Base-by-base conservation (phyloP, 2,888 invertebrate genomes). In the Anodontia alba region DNA sequence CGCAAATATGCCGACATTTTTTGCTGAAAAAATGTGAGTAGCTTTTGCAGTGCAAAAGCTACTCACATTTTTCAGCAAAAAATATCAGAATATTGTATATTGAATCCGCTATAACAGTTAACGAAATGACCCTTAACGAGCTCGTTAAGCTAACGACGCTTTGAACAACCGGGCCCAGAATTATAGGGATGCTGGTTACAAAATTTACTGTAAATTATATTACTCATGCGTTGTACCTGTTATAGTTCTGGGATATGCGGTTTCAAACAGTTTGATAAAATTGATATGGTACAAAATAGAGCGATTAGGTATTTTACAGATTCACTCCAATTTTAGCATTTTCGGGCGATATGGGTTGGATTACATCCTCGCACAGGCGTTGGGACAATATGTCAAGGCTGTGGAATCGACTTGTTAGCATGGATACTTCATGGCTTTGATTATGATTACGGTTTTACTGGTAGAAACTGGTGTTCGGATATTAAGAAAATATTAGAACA, bases 271-370 rank as follows among this genome's bases (percentile, higher is more conserved):
- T 76, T 43, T 49, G 67, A 76, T 17, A 36, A 26, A 26, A 66
- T 79, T n/a, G 78, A 82, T n/a, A 72, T 70, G 29, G 62, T 82
- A 29, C 78, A 82, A 43, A 67, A 82, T 42, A 29, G 79, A 12
- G 82, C 80, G 1, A 43, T 83, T 15, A 36, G 83, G 51, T 83
- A 80, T 66, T 73, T 76, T 43, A 76, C 26, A 38, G 74, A 46
- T 76, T 74, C 23, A 67, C 77, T 0, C 77, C 83, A 29, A 57
- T 66, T 42, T 43, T 67, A n/a, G 83, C 76, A 5, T n/a, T 79
- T 29, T 12, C n/a, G 26, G 76, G 76, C 2, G 83, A 83, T 69
- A 49, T 67, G 15, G 83, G 79, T 15, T 67, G 33, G 67, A n/a
- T 67, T 29, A 66, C 36, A 12, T 36, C 15, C 20, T 7, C 23